Base-by-base conservation (phyloP, 1,140 invertebrate genomes). In the Forficula auricularia region DNA sequence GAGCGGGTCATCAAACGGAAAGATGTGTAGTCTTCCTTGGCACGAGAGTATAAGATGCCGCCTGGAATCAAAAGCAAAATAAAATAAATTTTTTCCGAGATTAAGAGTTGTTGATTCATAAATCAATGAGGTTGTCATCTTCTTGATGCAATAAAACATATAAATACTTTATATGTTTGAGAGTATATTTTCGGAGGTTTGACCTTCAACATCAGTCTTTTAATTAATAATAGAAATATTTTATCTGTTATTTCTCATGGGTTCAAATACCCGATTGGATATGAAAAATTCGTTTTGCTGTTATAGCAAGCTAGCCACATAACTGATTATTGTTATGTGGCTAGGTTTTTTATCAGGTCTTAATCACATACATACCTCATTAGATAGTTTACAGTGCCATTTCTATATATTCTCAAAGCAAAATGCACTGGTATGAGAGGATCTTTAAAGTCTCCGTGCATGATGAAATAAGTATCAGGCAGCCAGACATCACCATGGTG, bases 391-490 rank as follows among this genome's bases (percentile, higher is more conserved):
- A 92, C 84, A 52, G 83, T 89, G 57, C 87, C 87, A 58, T 91
- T 89, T 52, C 81, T 75, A 61, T 78, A 88, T 57, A 92, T 87
- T 54, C 83, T 72, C 54, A 91, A 71, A 45, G 85, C 82, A 54
- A 91, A 87, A 67, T 90, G 82, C 58, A 85, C 79, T 35, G 85
- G 86, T 60, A 85, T 85, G 53, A 89, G 75, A 30, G 84, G 82
- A 63, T 86, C 79, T 68, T 89, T 88, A 63, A 90, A 89, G 61
- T 90, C 85, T 43, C 86, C 86, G 63, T 90, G 86, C 79, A 90
- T 90, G 58, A 90, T 89, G 67, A 90, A 90, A 62, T 90, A 90
- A 18, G 85, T 89, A 63, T 91, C 86, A 34, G 87, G 86, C 50
- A 88, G 71, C 86, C 86, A 91, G 55, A 91, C 79, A 53, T 83